These are phyloP conservation scores for Archilochus colubris DNA, from an alignment of 2,113 vertebrate species.

Conservation along the genomic window DNA sequence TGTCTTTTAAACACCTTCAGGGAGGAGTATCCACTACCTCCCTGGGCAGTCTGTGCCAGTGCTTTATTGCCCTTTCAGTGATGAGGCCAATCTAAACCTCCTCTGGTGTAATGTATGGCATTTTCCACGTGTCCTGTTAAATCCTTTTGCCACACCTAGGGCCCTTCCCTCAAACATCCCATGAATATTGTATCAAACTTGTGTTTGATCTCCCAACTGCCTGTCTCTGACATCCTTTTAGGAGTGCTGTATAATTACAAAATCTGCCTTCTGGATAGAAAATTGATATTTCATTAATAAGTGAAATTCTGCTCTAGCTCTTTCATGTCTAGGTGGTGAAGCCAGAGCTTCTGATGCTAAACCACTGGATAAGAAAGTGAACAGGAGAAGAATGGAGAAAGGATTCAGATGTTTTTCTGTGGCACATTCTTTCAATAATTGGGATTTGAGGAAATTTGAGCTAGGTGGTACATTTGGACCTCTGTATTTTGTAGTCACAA, in stretches of 20 bases:
- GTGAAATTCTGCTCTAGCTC: not conserved
- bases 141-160: not conserved
- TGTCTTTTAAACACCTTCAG: too few species aligned
- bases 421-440: fast-evolving
- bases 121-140: too few species aligned
- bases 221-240: fast-evolving
- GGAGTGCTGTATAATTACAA: not conserved
- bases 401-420: not conserved
- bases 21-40: too few species aligned
- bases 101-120: too few species aligned
- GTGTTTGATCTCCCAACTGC: not conserved
- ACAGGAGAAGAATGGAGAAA: not conserved
- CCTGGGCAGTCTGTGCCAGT: too few species aligned
- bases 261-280: not conserved
- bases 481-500: not conserved
- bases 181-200: not conserved
- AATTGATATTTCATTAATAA: fast-evolving
- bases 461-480: not conserved
- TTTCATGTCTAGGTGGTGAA: not conserved
- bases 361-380: not conserved
- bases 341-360: not conserved
- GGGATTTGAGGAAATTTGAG: not conserved
- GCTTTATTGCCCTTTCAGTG: too few species aligned
- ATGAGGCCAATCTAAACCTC: too few species aligned
- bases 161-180: not conserved